Evolutionary conservation across 2,888 invertebrate genomes (phyloP), one percentile per base, ranked within the genome.

Genomic region (Idaea aversata): DNA sequence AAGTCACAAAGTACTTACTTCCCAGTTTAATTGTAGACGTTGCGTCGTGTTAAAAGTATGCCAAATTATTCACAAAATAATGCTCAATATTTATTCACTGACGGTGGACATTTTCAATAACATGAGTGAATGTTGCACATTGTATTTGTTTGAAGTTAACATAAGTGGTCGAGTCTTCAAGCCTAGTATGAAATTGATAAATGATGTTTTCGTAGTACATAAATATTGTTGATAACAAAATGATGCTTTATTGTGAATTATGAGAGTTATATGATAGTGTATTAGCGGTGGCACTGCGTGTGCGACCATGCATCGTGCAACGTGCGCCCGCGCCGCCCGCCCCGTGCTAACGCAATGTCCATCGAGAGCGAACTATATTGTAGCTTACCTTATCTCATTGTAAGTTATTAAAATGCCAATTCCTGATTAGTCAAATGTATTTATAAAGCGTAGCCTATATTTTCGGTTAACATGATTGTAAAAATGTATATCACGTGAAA

Each of bases 131-230:
- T 86, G 85, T 25, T 89, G 89, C 89, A 88, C 88, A 88, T 90
- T 89, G 87, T 88, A 86, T 80, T 80, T 77, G 71, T 73, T 74
- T 73, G 68, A 72, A 70, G 75, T 77, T 78, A 81, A 82, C 85
- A 83, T 85, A 87, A 86, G 86, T 87, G 86, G 82, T 85, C 79
- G 82, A 80, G 75, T 85, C 79, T 86, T 84, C 81, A 81, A 82
- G 84, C 85, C 83, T 91, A 90, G 88, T 80, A 80, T 87, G 82
- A 86, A 82, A 82, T 88, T 85, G 81, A 85, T 87, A 82, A 88
- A 82, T 85, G 87, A 85, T 85, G 87, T 89, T 88, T 88, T 86
- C 76, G 87, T 89, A 91, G 90, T 86, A 82, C 68, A 70, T 73
- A 68, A 77, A 47, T 47, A 47, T 90, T 90, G 89, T 88, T 90